Conservation (phyloP, 2,888 invertebrate genomes). For the Watsonalla cultraria region DNA sequence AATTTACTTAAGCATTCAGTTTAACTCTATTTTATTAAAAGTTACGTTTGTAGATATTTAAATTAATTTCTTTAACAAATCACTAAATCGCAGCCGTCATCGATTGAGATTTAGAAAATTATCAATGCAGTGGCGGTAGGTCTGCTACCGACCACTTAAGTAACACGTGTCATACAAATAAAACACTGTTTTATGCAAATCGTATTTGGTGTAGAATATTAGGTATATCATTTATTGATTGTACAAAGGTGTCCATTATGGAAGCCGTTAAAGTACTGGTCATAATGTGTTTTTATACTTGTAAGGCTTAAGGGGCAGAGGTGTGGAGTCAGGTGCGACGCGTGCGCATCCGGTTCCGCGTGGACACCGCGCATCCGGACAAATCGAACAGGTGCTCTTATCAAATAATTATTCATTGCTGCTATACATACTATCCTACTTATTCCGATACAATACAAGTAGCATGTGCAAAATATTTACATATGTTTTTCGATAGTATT, state of each 20-base stretch:
- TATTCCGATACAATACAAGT: neutral
- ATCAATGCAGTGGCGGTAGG: too few species aligned
- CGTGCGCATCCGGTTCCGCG: constrained; percentile 66
- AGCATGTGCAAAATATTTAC: too few species aligned
- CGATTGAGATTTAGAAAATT: too few species aligned
- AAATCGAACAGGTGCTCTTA: neutral
- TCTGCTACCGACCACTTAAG: neutral
- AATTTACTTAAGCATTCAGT: too few species aligned
- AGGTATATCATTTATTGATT: neutral
- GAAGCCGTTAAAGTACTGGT: constrained; percentile 21
- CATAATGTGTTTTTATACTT: constrained; percentile 47
- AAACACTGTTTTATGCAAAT: neutral
- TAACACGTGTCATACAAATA: neutral
- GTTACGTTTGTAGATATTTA: too few species aligned
- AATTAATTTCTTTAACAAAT: too few species aligned
- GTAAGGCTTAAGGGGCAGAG: constrained; percentile 62
- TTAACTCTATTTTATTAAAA: too few species aligned
- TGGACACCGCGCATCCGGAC: neutral
- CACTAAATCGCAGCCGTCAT: too few species aligned
- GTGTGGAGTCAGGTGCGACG: constrained; percentile 56
- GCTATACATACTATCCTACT: constrained; percentile 1
- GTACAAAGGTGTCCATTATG: constrained; percentile 1
- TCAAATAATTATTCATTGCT: constrained; percentile 2
- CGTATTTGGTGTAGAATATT: neutral
- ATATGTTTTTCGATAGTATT: too few species aligned